These are phyloP conservation scores for Rhegmatorhina hoffmannsi DNA, from an alignment of 2,113 vertebrate species.

Conservation along the genomic window DNA sequence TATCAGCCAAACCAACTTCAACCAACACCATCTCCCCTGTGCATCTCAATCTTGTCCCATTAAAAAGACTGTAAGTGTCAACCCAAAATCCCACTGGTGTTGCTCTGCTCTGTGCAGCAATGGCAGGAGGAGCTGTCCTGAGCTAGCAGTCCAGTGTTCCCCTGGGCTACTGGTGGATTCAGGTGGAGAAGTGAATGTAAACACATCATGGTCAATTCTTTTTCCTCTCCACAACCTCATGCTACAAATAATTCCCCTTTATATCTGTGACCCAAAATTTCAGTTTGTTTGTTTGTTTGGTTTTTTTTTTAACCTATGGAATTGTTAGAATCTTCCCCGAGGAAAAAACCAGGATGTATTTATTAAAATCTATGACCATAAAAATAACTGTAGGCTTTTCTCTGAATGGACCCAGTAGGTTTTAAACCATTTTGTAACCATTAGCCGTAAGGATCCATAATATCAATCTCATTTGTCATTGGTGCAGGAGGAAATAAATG, in stretches of 20 bases:
- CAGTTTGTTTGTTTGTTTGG: not conserved
- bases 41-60: not conserved
- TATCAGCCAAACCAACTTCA: not conserved
- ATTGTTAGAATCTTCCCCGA: not conserved
- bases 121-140: not conserved
- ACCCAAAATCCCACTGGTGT: accelerated
- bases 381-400: not conserved
- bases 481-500: not conserved
- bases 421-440: slow-evolving; percentile 7
- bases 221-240: not conserved
- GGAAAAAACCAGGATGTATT: not conserved
- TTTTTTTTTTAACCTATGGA: not conserved
- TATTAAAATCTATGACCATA: not conserved
- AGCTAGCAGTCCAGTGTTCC: not conserved
- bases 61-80: not conserved
- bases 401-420: not conserved
- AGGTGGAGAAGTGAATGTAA: not conserved
- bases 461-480: not conserved
- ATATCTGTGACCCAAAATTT: not conserved
- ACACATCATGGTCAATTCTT: accelerated
- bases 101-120: not conserved
- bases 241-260: not conserved
- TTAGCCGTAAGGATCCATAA: not conserved
- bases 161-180: not conserved
- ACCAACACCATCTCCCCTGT: accelerated